Conservation (phyloP, 1,140 invertebrate species). For the Adelges cooleyi region DNA sequence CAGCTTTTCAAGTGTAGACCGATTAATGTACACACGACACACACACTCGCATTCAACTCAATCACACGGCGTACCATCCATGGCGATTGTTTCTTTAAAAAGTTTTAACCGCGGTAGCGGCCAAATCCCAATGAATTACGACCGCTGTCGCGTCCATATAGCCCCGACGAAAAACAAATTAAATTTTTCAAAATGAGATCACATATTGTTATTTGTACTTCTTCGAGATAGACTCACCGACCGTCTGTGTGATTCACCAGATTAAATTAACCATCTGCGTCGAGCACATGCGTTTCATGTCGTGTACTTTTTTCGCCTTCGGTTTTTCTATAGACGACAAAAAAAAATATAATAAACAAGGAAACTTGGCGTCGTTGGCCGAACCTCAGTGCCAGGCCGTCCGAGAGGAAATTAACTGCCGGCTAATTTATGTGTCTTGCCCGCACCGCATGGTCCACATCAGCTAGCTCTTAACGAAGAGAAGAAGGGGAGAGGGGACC, state of each 20-base stretch:
- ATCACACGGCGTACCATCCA: too few relatives aligned
- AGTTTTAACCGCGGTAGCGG: not conserved
- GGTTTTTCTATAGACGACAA: not conserved
- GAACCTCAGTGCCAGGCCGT: not conserved
- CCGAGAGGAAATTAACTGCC: constrained; percentile 13
- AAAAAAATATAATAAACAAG: too few relatives aligned
- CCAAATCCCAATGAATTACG: not conserved
- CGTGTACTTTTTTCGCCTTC: not conserved
- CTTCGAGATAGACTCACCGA: not conserved
- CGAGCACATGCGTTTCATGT: not conserved
- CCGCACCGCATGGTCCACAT: not conserved
- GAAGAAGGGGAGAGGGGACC: not conserved
- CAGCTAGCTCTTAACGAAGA: not conserved
- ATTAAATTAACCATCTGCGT: constrained; percentile 17
- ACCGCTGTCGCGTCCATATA: not conserved
- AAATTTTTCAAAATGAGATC: not conserved
- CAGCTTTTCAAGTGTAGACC: too few relatives aligned
- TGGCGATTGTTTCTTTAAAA: too few relatives aligned
- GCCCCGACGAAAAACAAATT: not conserved
- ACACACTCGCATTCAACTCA: too few relatives aligned
- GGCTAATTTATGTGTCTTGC: constrained; percentile 16
- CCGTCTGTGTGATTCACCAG: not conserved
- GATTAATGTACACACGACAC: too few relatives aligned
- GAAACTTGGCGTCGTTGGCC: not conserved
- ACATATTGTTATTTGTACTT: not conserved